Percentiles rank a stretch among this genome's conserved stretches.
phyloP scores from a whole-genome alignment of 2,888 invertebrate genomes.

The Bombyx huttoni region DNA sequence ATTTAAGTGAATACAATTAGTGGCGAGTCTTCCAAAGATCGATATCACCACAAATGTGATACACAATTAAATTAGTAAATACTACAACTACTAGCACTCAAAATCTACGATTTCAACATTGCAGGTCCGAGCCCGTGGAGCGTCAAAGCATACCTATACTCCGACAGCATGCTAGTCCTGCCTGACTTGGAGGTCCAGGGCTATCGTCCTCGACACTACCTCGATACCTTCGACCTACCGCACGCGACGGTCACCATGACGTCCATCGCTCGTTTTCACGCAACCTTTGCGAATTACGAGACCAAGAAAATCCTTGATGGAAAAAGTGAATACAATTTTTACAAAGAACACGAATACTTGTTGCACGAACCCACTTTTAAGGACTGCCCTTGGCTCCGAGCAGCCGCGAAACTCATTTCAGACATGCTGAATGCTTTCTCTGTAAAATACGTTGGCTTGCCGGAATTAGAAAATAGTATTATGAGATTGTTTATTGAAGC shows the following conservation, averaged over 20 bases:
- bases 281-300: conserved; percentile 38
- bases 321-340: conserved; percentile 19
- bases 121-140: conserved; percentile 38
- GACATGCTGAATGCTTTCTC: conserved; percentile 37
- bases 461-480: conserved; percentile 25
- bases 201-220: conserved; percentile 21
- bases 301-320: conserved; percentile 17
- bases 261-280: conserved; percentile 47
- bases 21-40: too few species aligned
- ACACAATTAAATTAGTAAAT: too few species aligned
- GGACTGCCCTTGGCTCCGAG: conserved; percentile 33
- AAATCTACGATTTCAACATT: background rate
- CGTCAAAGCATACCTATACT: conserved; percentile 31
- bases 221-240: conserved; percentile 26
- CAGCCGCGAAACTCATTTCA: conserved; percentile 35
- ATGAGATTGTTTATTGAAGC: conserved; percentile 23
- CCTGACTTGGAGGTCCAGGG: conserved; percentile 41
- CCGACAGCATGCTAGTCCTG: conserved; percentile 41
- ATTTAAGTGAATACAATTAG: too few species aligned
- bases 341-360: conserved; percentile 23
- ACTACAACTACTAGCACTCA: too few species aligned
- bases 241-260: conserved; percentile 26
- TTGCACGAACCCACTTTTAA: conserved; percentile 30
- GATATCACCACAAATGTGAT: too few species aligned
- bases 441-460: conserved; percentile 16